These are phyloP conservation scores for Acheta domesticus DNA, from an alignment of 2,888 invertebrate species.

Conservation along the genomic window DNA sequence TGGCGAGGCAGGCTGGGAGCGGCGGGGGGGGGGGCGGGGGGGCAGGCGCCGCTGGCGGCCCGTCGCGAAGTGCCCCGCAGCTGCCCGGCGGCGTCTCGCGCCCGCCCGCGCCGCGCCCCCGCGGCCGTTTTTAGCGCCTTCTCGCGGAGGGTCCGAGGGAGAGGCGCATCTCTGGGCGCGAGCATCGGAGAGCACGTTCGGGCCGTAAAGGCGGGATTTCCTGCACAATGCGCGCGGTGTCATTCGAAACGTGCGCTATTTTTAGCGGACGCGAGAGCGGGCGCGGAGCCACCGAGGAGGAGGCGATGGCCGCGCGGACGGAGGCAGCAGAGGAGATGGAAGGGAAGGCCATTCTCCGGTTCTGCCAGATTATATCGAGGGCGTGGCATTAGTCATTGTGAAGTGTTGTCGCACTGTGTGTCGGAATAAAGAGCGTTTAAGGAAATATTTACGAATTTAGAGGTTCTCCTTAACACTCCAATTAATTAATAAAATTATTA, in stretches of 20 bases:
- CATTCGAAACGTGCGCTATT: background rate
- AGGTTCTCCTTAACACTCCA: no score
- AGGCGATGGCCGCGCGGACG: background rate
- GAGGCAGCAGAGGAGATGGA: background rate
- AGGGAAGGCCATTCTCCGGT: background rate
- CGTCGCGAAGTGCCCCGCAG: no score
- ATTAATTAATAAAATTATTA: no score
- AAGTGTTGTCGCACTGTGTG: background rate
- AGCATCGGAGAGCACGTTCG: background rate
- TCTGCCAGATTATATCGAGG: no score
- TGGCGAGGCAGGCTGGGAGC: no score
- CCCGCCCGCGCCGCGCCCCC: background rate
- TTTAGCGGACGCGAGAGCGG: background rate
- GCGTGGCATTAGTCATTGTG: no score
- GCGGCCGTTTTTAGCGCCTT: conserved; percentile 18
- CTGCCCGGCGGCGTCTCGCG: background rate
- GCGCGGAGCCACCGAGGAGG: background rate
- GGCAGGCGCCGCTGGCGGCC: no score
- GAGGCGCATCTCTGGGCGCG: background rate
- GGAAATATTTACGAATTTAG: no score
- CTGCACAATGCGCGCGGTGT: conserved; percentile 5
- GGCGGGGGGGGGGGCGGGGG: no score
- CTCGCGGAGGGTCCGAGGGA: background rate
- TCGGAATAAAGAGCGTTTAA: background rate
- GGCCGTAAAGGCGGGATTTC: conserved; percentile 10